A percentile compares a stretch with the other conserved stretches of the same genome.
Evolutionary conservation across 1,140 invertebrate genomes (phyloP).

Genomic region (Caerostris extrusa): DNA sequence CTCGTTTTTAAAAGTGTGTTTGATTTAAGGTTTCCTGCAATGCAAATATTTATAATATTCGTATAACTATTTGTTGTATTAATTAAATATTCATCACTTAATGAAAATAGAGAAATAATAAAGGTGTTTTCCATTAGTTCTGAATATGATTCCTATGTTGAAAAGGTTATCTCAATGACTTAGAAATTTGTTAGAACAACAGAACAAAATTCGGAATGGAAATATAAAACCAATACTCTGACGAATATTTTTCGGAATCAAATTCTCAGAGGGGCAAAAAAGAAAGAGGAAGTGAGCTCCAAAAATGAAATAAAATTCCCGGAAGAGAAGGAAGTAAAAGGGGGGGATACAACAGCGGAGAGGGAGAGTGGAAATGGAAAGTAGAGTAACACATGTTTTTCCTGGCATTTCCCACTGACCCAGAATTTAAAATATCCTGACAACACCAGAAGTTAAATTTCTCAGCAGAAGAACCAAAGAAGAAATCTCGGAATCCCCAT

Average conservation of each 20-base stretch:
- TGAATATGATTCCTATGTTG: too few relatives aligned
- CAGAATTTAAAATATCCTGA: slow-evolving; percentile 17
- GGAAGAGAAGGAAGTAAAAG: neutral
- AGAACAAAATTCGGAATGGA: too few relatives aligned
- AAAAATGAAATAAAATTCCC: slow-evolving; percentile 3
- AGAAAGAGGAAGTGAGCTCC: neutral
- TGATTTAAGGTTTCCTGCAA: too few relatives aligned
- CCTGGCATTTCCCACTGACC: slow-evolving; percentile 8
- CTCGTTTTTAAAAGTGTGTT: too few relatives aligned
- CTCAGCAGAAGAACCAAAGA: neutral
- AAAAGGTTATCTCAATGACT: too few relatives aligned
- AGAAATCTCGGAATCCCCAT: slow-evolving; percentile 10
- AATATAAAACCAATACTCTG: too few relatives aligned
- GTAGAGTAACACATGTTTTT: slow-evolving; percentile 25
- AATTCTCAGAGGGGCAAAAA: neutral
- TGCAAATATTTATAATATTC: neutral
- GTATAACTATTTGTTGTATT: neutral
- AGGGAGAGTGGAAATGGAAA: neutral
- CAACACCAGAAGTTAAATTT: slow-evolving; percentile 47
- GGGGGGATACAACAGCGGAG: neutral
- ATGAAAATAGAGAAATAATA: too few relatives aligned
- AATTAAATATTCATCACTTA: too few relatives aligned
- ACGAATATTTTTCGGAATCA: neutral
- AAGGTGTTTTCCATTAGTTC: too few relatives aligned
- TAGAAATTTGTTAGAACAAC: too few relatives aligned